These are phyloP conservation scores for Psix sp. DNA, from an alignment of 1,140 invertebrate species.

Conservation along the genomic window DNA sequence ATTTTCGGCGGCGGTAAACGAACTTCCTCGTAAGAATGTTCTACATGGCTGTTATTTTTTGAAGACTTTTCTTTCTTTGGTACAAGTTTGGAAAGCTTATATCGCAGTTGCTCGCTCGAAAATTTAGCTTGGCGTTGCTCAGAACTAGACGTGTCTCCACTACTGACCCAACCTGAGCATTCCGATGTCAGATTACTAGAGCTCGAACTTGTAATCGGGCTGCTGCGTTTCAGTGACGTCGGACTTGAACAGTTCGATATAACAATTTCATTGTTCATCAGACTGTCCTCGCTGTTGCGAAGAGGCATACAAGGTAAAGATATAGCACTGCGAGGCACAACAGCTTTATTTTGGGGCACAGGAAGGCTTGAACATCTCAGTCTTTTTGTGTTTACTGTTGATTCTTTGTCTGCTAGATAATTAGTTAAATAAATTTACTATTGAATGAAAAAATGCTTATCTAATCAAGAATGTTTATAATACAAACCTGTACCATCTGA, in stretches of 20 bases:
- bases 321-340: constrained; percentile 73
- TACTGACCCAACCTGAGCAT: constrained; percentile 87
- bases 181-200: constrained; percentile 84
- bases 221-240: constrained; percentile 71
- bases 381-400: constrained; percentile 65
- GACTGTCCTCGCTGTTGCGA: constrained; percentile 68
- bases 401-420: constrained; percentile 31
- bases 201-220: constrained; percentile 68
- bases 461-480: background rate
- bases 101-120: constrained; percentile 67
- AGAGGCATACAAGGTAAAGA: constrained; percentile 75
- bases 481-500: constrained; percentile 30
- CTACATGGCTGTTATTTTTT: constrained; percentile 60
- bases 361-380: constrained; percentile 75
- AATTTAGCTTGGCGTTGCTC: constrained; percentile 78
- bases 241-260: constrained; percentile 69
- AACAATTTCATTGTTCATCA: constrained; percentile 60
- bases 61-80: constrained; percentile 78
- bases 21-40: constrained; percentile 85
- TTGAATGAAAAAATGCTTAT: background rate
- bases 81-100: constrained; percentile 71
- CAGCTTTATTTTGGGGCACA: constrained; percentile 70
- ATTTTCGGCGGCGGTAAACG: constrained; percentile 88
- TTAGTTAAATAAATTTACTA: constrained; percentile 1
- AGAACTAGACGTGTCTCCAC: constrained; percentile 77